These are phyloP conservation scores for Daktulosphaira vitifoliae DNA, from an alignment of 1,140 invertebrate species.

Conservation along the genomic window DNA sequence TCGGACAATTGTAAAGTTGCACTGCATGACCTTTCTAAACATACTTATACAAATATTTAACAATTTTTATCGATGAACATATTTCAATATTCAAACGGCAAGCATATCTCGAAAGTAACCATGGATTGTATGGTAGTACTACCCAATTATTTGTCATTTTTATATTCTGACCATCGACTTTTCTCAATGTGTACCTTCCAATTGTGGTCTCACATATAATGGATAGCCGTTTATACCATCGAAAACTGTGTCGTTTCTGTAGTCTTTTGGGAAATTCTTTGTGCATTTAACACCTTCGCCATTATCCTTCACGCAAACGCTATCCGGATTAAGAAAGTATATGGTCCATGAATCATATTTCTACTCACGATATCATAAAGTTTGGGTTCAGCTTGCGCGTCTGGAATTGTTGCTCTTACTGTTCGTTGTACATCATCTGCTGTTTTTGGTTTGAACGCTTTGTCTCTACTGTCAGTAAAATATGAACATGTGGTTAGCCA, in stretches of 20 bases:
- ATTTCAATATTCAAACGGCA: slow-evolving; percentile 43
- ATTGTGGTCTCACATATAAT: slow-evolving; percentile 40
- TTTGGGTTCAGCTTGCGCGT: slow-evolving; percentile 34
- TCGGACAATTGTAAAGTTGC: background rate
- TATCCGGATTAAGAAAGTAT: slow-evolving; percentile 36
- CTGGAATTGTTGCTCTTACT: slow-evolving; percentile 35
- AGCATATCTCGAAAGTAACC: slow-evolving; percentile 39
- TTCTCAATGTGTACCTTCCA: background rate
- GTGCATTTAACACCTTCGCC: background rate
- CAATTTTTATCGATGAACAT: slow-evolving; percentile 42
- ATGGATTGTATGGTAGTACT: slow-evolving; percentile 43
- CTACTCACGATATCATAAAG: slow-evolving; percentile 41
- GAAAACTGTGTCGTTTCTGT: slow-evolving; percentile 39
- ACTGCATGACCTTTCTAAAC: slow-evolving; percentile 42
- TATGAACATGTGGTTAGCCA: slow-evolving; percentile 43
- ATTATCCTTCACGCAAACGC: slow-evolving; percentile 21
- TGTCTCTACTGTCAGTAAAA: slow-evolving; percentile 41
- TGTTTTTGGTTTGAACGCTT: slow-evolving; percentile 37
- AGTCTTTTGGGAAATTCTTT: slow-evolving; percentile 40
- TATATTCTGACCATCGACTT: slow-evolving; percentile 36
- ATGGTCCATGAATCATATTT: slow-evolving; percentile 43
- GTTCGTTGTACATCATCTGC: slow-evolving; percentile 43
- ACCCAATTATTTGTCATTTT: slow-evolving; percentile 43
- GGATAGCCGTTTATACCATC: slow-evolving; percentile 44
- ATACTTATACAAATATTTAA: slow-evolving; percentile 45